These are phyloP conservation scores for Xyrichtys novacula DNA, from an alignment of 2,797 vertebrate species.

Conservation along the genomic window DNA sequence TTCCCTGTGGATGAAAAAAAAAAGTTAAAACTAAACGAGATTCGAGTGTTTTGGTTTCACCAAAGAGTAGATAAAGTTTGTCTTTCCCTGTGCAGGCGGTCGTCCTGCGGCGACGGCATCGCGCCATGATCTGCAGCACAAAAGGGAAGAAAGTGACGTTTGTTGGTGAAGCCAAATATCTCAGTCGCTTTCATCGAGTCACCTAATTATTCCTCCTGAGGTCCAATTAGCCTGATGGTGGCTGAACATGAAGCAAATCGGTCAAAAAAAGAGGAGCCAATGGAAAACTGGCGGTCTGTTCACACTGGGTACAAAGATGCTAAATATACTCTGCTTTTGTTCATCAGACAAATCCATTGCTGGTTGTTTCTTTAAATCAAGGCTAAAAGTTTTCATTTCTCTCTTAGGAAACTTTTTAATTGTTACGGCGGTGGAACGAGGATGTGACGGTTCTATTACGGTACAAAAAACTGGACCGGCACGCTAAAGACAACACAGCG, in stretches of 20 bases:
- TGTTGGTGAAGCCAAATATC: slow-evolving; percentile 56
- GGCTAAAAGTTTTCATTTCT: slow-evolving; percentile 43
- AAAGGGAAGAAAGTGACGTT: slow-evolving; percentile 48
- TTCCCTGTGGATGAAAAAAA: background rate
- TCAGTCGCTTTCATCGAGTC: slow-evolving; percentile 64
- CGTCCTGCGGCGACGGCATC: slow-evolving; percentile 47
- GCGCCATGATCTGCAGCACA: slow-evolving; percentile 54
- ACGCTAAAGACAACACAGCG: slow-evolving; percentile 24
- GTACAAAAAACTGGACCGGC: slow-evolving; percentile 40
- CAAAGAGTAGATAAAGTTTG: slow-evolving; percentile 41
- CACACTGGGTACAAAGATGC: slow-evolving; percentile 41
- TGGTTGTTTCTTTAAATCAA: slow-evolving; percentile 20
- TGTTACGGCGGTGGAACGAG: slow-evolving; percentile 34
- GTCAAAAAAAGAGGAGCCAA: slow-evolving; percentile 42
- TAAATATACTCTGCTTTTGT: slow-evolving; percentile 61
- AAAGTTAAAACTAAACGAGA: background rate
- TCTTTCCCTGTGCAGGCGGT: slow-evolving; percentile 21
- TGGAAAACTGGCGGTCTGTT: slow-evolving; percentile 32
- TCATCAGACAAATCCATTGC: slow-evolving; percentile 25
- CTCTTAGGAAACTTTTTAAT: slow-evolving; percentile 60
- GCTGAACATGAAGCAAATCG: slow-evolving; percentile 59
- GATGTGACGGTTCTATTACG: slow-evolving; percentile 31
- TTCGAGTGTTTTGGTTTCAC: slow-evolving; percentile 31
- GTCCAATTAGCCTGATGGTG: slow-evolving; percentile 68
- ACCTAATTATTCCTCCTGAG: slow-evolving; percentile 68